phyloP scores from a whole-genome alignment of 2,113 vertebrate species.

The Pimephales promelas region DNA sequence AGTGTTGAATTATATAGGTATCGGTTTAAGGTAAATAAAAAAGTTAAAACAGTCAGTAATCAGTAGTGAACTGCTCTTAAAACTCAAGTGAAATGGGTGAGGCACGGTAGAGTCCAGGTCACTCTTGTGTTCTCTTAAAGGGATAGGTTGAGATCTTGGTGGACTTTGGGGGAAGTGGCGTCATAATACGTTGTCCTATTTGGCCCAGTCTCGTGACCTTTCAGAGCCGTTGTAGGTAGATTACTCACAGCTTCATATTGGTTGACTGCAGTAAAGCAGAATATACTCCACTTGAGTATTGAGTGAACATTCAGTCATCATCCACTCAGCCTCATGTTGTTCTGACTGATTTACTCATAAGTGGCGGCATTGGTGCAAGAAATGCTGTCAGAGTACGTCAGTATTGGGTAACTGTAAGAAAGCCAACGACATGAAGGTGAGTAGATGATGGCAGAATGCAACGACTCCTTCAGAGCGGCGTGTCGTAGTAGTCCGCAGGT shows the following conservation, averaged over 20 bases:
- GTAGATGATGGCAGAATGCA: background rate
- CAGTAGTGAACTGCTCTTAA: conserved; percentile 59
- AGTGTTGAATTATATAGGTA: conserved; percentile 71
- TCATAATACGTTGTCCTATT: background rate
- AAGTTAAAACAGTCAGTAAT: conserved; percentile 61
- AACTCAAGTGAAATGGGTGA: conserved; percentile 47
- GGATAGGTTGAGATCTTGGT: conserved; percentile 68
- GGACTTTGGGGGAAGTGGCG: conserved; percentile 22
- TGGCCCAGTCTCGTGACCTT: background rate
- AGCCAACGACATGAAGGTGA: background rate
- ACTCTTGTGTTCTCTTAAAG: conserved; percentile 64
- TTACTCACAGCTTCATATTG: background rate
- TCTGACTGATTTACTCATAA: background rate
- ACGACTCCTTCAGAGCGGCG: conserved; percentile 83
- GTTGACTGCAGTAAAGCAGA: background rate
- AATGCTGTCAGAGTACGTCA: background rate
- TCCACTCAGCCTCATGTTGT: background rate
- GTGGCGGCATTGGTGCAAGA: background rate
- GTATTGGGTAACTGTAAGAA: background rate
- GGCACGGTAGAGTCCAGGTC: conserved; percentile 39
- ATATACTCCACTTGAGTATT: conserved; percentile 23
- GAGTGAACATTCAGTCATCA: background rate
- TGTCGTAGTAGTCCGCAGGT: conserved; percentile 87
- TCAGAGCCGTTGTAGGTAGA: background rate
- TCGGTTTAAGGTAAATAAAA: conserved; percentile 63